phyloP scores from a whole-genome alignment of 2,113 vertebrate genomes.

The Isurus oxyrinchus region DNA sequence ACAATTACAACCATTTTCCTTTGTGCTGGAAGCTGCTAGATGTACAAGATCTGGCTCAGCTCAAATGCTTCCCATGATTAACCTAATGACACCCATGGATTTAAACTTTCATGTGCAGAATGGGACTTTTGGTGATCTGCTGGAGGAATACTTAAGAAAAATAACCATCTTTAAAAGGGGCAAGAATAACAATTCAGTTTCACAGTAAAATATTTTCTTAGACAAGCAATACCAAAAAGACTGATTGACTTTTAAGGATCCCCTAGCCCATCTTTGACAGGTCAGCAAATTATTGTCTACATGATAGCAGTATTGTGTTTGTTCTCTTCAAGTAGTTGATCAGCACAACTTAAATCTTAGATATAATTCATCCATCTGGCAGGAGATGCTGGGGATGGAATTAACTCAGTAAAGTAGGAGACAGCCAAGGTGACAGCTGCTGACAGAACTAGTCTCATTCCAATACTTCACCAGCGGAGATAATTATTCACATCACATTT shows the following conservation, averaged over 20 bases:
- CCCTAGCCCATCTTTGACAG: neutral
- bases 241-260: neutral
- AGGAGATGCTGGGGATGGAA: neutral
- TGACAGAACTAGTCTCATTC: neutral
- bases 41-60: neutral
- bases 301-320: neutral
- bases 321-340: neutral
- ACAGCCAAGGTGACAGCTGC: neutral
- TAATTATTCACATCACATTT: slow-evolving; percentile 13
- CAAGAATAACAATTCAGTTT: neutral
- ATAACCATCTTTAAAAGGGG: neutral
- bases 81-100: neutral
- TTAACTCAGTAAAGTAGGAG: neutral
- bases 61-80: neutral
- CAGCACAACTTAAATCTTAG: neutral
- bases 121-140: neutral
- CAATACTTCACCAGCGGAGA: neutral
- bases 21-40: neutral
- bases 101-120: neutral
- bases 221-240: neutral
- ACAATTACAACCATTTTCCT: no score
- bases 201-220: neutral
- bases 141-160: neutral
- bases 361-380: neutral
- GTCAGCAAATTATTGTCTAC: neutral